phyloP scores from a whole-genome alignment of 1,140 invertebrate genomes.

The Leptonema lineaticorne region DNA sequence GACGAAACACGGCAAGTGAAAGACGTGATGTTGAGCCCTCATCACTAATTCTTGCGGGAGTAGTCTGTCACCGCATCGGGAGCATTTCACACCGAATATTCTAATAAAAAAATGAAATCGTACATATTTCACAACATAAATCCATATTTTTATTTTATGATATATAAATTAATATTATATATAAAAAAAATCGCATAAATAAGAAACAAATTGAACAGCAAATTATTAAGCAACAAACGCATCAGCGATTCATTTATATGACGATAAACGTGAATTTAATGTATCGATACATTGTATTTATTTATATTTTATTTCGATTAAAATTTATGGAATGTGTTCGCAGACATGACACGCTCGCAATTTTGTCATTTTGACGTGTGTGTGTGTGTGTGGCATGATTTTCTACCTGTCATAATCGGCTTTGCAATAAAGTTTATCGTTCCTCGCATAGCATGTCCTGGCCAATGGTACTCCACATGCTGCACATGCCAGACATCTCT shows the following conservation, averaged over 20 bases:
- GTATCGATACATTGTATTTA: too few species aligned
- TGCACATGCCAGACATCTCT: slow-evolving; percentile 87
- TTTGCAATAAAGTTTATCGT: slow-evolving; percentile 94
- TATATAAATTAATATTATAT: too few species aligned
- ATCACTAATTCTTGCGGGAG: slow-evolving; percentile 92
- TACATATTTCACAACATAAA: not conserved
- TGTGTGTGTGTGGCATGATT: too few species aligned
- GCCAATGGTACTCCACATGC: slow-evolving; percentile 84
- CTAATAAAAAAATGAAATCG: slow-evolving; percentile 54
- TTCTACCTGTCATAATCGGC: slow-evolving; percentile 89
- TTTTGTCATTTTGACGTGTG: too few species aligned
- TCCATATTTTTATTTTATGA: not conserved
- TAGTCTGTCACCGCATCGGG: slow-evolving; percentile 84
- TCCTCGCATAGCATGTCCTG: slow-evolving; percentile 87
- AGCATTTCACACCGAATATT: slow-evolving; percentile 91
- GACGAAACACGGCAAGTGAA: slow-evolving; percentile 88
- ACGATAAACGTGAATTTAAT: too few species aligned
- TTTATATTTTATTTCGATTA: too few species aligned
- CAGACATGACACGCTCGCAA: too few species aligned
- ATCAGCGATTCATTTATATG: too few species aligned
- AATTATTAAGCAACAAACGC: too few species aligned
- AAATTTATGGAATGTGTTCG: too few species aligned
- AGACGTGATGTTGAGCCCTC: slow-evolving; percentile 79
- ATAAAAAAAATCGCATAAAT: too few species aligned
- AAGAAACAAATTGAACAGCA: too few species aligned